Conservation (phyloP, 2,113 vertebrate genomes). For the Uropsilus gracilis region DNA sequence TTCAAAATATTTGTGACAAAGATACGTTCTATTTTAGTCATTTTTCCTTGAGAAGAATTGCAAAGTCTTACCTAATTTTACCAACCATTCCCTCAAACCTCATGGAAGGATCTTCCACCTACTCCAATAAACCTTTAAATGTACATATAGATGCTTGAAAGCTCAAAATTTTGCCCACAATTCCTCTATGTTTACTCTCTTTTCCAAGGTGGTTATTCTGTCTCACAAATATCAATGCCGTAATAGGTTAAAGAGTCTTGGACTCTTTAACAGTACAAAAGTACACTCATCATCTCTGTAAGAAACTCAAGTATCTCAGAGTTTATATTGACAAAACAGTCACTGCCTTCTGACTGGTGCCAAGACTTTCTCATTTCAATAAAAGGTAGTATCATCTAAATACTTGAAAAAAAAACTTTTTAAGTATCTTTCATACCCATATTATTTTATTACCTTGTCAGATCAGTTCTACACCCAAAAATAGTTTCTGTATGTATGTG, state of each 20-base stretch:
- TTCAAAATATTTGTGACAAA: constrained; percentile 40
- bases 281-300: accelerated
- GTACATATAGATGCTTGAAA: not conserved
- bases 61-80: not conserved
- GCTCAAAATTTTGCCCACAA: not conserved
- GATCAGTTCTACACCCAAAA: not conserved
- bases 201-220: not conserved
- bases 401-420: no score
- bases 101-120: not conserved
- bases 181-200: not conserved
- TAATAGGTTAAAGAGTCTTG: not conserved
- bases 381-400: not conserved
- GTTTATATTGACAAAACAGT: not conserved
- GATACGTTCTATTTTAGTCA: not conserved
- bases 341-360: not conserved
- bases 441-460: not conserved
- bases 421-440: not conserved
- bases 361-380: not conserved
- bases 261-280: not conserved
- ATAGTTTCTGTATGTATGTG: no score
- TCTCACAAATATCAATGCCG: not conserved
- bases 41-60: not conserved
- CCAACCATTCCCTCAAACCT: not conserved
- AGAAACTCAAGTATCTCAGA: not conserved
- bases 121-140: not conserved